Base-by-base conservation (phyloP, 2,888 invertebrate genomes). In the Germaria angustata region DNA sequence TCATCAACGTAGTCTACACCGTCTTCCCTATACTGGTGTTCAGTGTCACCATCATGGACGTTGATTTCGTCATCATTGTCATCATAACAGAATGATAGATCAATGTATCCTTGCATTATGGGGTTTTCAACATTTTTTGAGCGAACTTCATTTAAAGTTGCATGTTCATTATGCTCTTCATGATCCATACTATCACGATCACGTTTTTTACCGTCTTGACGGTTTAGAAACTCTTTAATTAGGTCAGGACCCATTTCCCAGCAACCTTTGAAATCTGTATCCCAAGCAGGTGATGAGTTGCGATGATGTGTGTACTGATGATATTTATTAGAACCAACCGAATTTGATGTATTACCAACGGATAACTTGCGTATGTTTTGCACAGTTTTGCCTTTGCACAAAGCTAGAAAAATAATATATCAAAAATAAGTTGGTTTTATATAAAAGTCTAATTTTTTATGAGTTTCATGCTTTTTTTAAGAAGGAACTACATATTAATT, bases 241-340 rank as follows among this genome's bases (percentile, higher is more conserved):
- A 89, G 80, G 87, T 90, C 89, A 65, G 87, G 87, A 44, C 89
- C 89, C 90, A 90, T 90, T 86, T 90, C 90, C 90, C 90, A 90
- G 78, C 88, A 87, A 32, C 89, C 90, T 81, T 88, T 88, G 69
- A 90, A 90, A 85, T 90, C 88, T 22, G 89, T 89, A 84, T 90
- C 90, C 90, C 90, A 90, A 76, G 86, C 85, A 66, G 88, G 87
- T 22, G 88, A 87, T 34, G 86, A 84, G 46, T 85, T 86, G 49
- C 87, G 86, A 63, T 84, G 81, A 61, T 79, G 78, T 20, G 78
- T 44, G n/a, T 77, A 61, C 11, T 75, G 75, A 49, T 84, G 59
- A 53, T 63, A 81, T 69, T 81, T 80, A 68, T 44, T 69, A 44
- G 61, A 63, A 59, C 41, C 73, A 24, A 66, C 61, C 13, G 44